Evolutionary conservation across 2,797 vertebrate genomes (phyloP).

Genomic region (Centropyge bicolor): DNA sequence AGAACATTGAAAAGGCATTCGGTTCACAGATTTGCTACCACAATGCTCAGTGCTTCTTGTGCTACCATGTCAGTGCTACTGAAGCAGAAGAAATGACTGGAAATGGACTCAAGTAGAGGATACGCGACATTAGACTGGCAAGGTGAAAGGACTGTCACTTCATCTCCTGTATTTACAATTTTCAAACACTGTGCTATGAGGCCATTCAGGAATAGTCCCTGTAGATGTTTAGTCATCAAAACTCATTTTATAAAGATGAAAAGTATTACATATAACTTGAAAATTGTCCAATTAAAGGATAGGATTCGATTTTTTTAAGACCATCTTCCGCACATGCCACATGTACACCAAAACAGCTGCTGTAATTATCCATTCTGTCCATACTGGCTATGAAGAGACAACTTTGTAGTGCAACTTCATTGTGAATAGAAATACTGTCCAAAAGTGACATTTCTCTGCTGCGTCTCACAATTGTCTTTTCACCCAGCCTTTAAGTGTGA

Average conservation of each 20-base stretch:
- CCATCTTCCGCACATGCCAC: not conserved
- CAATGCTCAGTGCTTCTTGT: slow-evolving; percentile 27
- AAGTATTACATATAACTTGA: not conserved
- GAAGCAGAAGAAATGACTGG: not conserved
- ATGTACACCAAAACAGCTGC: not conserved
- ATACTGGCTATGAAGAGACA: not conserved
- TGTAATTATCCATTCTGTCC: not conserved
- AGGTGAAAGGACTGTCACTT: not conserved
- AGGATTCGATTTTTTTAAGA: not conserved
- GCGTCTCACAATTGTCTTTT: not conserved
- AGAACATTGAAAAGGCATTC: slow-evolving; percentile 24
- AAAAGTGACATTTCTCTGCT: not conserved
- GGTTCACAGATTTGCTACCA: slow-evolving; percentile 35
- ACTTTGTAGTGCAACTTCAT: not conserved
- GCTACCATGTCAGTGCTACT: slow-evolving; percentile 43
- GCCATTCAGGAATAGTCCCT: not conserved
- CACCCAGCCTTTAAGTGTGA: not conserved
- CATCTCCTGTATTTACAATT: not conserved
- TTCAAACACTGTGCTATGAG: not conserved
- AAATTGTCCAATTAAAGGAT: not conserved
- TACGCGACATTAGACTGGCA: not conserved
- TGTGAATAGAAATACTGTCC: not conserved
- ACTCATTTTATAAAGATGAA: not conserved
- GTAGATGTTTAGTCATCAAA: not conserved
- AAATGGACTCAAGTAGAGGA: slow-evolving; percentile 10